Base-by-base conservation (phyloP, 2,888 invertebrate genomes). In the Myathropa florea region DNA sequence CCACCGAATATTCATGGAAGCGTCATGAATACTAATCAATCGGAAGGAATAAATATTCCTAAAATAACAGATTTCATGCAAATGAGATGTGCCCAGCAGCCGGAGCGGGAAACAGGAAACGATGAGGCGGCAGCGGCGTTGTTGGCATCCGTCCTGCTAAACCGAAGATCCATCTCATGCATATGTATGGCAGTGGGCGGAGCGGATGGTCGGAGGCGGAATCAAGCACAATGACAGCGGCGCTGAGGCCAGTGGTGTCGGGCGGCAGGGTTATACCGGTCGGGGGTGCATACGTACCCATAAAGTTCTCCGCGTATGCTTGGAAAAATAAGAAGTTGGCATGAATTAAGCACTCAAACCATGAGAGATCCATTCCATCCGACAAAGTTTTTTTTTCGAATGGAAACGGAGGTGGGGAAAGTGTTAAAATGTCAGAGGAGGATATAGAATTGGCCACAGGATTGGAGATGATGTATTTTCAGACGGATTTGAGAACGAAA, bases 11-110 rank as follows among this genome's bases (percentile, higher is more conserved):
- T 85, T 81, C 80, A 85, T 81, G 85, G 72, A 77, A 68, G 68
- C 60, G 57, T 61, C 77, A 85, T 85, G 85, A 85, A 85, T 85
- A 85, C 81, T 85, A 85, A 85, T 85, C 85, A 85, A 85, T 85
- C 80, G 85, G 64, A 80, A 81, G 81, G 85, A 85, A 77, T 85
- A 81, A 85, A 85, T 85, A 85, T 71, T 77, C 81, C 77, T 81
- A 76, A 72, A 85, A 81, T 81, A 85, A 85, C 84, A 77, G 81
- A 81, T 85, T 73, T 59, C 77, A 85, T 85, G 80, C 81, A 85
- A 85, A 85, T 85, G 72, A 81, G 85, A 33, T 53, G 26, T 9
- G 55, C 33, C 21, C 64, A 30, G 61, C 23, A 53, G 57, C 65
- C 26, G 53, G 68, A 59, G 24, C 4, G 57, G 57, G 57, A 23